Base-by-base conservation (phyloP, 1,140 invertebrate genomes). In the Drosophila virilis region DNA sequence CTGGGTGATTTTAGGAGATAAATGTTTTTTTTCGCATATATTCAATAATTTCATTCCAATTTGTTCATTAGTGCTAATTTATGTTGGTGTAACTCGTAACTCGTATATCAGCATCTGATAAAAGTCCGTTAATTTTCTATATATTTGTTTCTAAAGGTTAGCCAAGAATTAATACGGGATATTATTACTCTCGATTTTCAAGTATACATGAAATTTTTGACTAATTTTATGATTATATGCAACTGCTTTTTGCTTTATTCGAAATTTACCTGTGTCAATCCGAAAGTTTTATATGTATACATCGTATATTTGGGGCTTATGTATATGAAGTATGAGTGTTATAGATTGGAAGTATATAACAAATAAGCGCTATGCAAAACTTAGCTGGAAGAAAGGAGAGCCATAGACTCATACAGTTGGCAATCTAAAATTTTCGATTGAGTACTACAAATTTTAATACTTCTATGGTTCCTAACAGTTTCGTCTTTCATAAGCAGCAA, bases 241-340 rank as follows among this genome's bases (percentile, higher is more conserved):
- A 72, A 66, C 37, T 76, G 61, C 50, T 38, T 58, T 52, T 68
- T 54, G 43, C 62, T 67, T 59, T 15, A 51, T 67, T 46, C 42
- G 42, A 59, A 75, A 57, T 70, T 78, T 78, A 75, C 76, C 76
- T 78, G 76, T 78, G 60, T 78, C 66, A 60, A 71, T 78, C 76
- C 76, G 76, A 75, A 50, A 71, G 51, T 75, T 61, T 54, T 54
- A 51, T 75, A 42, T 59, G 38, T 66, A 65, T 66, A 35, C 17
- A 67, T 65, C 46, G 38, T 59, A 42, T 65, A 40, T 57, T 5
- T 45, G 40, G 15, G 17, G 37, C 54, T 50, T 60, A 59, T 58
- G 46, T 60, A 58, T 51, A 37, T 71, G 42, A n/a, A 17, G 46
- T 45, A 42, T 54, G 32, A 57, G 40, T 54, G 38, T 37, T 32